phyloP scores from a whole-genome alignment of 2,797 vertebrate species.

The Poecilia velifera region DNA sequence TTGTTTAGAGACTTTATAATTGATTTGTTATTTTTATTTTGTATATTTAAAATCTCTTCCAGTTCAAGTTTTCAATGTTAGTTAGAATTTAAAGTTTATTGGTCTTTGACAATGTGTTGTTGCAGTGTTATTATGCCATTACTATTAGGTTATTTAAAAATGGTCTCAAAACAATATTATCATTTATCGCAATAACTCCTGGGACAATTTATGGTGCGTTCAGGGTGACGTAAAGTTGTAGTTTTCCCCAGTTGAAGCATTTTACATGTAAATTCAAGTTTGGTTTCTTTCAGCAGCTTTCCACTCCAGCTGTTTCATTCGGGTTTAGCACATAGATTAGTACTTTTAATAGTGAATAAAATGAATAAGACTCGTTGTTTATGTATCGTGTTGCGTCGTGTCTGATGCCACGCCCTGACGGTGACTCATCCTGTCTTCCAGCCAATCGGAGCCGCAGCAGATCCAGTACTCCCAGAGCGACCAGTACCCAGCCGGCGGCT shows the following conservation, averaged over 20 bases:
- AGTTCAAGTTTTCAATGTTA: too few relatives aligned
- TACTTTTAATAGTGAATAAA: neutral
- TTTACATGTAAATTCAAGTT: neutral
- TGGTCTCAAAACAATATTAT: too few relatives aligned
- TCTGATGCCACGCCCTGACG: neutral
- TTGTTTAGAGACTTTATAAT: too few relatives aligned
- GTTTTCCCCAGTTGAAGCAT: neutral
- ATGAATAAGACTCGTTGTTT: neutral
- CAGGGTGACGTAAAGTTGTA: neutral
- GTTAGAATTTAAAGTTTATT: too few relatives aligned
- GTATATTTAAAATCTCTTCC: too few relatives aligned
- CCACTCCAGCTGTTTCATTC: neutral
- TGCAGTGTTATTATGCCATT: too few relatives aligned
- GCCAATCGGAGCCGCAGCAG: slow-evolving; percentile 81
- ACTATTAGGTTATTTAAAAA: too few relatives aligned
- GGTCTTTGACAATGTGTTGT: too few relatives aligned
- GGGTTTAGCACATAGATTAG: neutral
- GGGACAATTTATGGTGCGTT: neutral
- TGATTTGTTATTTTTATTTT: too few relatives aligned
- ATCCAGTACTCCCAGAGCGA: slow-evolving; percentile 77
- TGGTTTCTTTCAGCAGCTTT: neutral
- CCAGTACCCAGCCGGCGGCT: slow-evolving; percentile 69
- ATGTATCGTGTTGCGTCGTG: neutral
- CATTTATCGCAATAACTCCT: too few relatives aligned
- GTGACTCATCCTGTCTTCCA: slow-evolving; percentile 47